Evolutionary conservation across 2,797 vertebrate species (phyloP).

Genomic region (Cyclura pinguis): DNA sequence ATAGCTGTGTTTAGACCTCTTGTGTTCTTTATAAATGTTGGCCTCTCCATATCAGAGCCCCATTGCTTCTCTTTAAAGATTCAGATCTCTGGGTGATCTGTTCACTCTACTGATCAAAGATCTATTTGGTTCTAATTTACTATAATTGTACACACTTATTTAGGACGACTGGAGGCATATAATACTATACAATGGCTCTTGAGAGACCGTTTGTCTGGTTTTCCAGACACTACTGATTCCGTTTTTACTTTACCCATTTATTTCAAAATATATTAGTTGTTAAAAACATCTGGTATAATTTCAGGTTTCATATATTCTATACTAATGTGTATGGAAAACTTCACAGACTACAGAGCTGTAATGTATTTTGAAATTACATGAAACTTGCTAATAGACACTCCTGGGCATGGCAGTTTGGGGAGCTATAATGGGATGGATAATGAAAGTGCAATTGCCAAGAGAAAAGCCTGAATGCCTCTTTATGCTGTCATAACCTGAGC

Average conservation of each 20-base stretch:
- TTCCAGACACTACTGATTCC: neutral
- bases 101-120: neutral
- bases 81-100: neutral
- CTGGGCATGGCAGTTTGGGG: constrained; percentile 22
- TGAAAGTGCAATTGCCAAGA: constrained; percentile 26
- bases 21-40: neutral
- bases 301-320: constrained; percentile 6
- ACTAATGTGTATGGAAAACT: constrained; percentile 2
- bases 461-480: constrained; percentile 10
- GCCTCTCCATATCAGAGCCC: neutral
- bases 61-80: neutral
- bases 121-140: neutral
- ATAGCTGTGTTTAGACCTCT: neutral
- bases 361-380: constrained; percentile 28
- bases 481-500: constrained; percentile 9
- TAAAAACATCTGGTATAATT: constrained; percentile 15
- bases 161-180: neutral
- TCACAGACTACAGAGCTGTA: constrained; percentile 13
- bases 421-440: constrained; percentile 24
- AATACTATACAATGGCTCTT: neutral
- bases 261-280: neutral
- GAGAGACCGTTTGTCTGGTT: neutral
- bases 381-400: constrained; percentile 26
- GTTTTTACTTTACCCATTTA: neutral
- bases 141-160: neutral